These are phyloP conservation scores for Pedionomus torquatus DNA, from an alignment of 2,113 vertebrate species.

Conservation along the genomic window DNA sequence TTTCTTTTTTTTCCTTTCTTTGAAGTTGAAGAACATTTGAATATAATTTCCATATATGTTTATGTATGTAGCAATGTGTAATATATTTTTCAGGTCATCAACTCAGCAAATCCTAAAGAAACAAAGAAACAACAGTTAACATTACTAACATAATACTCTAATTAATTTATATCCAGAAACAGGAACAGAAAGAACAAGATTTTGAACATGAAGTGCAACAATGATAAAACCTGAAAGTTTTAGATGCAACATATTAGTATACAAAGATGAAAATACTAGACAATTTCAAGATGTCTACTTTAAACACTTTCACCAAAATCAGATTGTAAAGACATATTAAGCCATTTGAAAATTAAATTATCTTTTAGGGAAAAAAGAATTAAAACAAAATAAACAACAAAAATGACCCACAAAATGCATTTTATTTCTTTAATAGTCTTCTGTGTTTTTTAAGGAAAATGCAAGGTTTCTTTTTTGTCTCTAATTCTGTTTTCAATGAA, in stretches of 20 bases:
- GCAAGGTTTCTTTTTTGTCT: not conserved
- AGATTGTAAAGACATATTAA: not conserved
- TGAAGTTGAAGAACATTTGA: no score
- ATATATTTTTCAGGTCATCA: not conserved
- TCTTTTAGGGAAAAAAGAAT: not conserved
- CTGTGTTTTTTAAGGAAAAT: not conserved
- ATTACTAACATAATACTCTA: not conserved
- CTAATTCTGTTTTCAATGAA: not conserved
- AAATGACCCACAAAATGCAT: not conserved
- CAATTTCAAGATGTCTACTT: not conserved
- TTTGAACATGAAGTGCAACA: not conserved
- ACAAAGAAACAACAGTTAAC: not conserved
- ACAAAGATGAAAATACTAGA: not conserved
- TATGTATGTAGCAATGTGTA: not conserved
- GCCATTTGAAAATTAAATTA: not conserved
- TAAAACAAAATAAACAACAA: not conserved
- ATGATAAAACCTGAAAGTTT: not conserved
- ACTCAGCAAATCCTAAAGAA: not conserved
- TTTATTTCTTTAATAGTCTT: not conserved
- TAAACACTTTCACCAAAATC: not conserved
- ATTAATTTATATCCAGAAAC: not conserved
- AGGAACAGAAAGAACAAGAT: not conserved
- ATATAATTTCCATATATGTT: not conserved
- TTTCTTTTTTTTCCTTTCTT: not conserved
- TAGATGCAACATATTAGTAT: not conserved